A percentile compares a stretch with the other conserved stretches of the same genome.
Conservation (phyloP, 2,113 vertebrate species). For the Dasypus novemcinctus region DNA sequence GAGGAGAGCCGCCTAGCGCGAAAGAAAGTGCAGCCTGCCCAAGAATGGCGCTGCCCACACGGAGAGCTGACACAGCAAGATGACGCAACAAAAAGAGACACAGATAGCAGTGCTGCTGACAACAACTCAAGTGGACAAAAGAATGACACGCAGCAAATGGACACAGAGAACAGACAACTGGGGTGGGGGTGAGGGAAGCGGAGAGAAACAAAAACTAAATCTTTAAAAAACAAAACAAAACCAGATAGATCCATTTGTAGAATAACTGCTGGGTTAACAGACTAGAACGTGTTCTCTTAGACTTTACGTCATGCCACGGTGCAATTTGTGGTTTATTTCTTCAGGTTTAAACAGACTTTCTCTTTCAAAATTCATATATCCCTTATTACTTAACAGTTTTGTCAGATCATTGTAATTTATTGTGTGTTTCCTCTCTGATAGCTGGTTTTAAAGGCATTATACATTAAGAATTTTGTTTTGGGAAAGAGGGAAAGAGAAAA, state of each 20-base stretch:
- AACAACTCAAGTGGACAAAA: too few relatives aligned
- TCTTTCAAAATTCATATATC: background rate
- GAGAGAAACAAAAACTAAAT: too few relatives aligned
- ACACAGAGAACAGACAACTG: too few relatives aligned
- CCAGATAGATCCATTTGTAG: background rate
- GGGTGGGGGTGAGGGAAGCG: too few relatives aligned
- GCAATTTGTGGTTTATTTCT: background rate
- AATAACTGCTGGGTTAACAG: background rate
- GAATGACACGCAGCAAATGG: too few relatives aligned
- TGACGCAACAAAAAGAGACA: too few relatives aligned
- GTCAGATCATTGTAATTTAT: background rate
- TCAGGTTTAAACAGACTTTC: background rate
- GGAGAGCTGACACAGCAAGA: too few relatives aligned
- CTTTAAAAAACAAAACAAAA: too few relatives aligned
- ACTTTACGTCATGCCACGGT: background rate
- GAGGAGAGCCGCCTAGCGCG: too few relatives aligned
- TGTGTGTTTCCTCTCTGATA: background rate
- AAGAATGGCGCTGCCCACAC: too few relatives aligned
- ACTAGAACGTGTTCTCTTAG: background rate
- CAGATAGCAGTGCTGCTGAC: too few relatives aligned
- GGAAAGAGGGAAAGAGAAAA: background rate
- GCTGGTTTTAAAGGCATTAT: background rate
- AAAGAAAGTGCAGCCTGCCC: too few relatives aligned
- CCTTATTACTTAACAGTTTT: background rate
- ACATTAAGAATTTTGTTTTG: background rate